Evolutionary conservation across 2,888 invertebrate genomes (phyloP), one percentile per base, ranked within the genome.

Genomic region (Anagyrus pseudococci): DNA sequence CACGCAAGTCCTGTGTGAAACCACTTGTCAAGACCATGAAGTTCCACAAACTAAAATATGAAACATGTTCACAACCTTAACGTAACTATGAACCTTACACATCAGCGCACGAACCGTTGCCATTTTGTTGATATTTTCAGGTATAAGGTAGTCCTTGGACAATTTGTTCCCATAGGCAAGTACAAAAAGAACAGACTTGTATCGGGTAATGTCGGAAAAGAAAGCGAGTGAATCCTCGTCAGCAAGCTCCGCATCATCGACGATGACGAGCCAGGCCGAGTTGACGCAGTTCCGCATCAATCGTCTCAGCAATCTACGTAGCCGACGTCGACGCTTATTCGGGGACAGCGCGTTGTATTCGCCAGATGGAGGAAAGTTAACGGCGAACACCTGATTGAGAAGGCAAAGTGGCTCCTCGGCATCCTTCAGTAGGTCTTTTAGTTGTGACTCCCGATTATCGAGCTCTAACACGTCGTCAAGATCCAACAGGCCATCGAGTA

Each of bases 1-100:
- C 89, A 89, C 0, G 86, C 86, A 1, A 89, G 75, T 1, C 85
- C 86, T 2, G 85, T 84, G 63, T 87, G 87, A 71, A 82, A 88
- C 83, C 84, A 84, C 59, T 84, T 84, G 63, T 86, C 85, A 19
- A 89, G 81, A 0, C 85, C 84, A 6, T 68, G 40, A 19, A 89
- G 71, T n/a, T 80, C 75, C 3, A 76, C 70, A 0, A 75, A 56
- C 79, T 79, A 26, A 52, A 61, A 50, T 19, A 22, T 47, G 4
- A 10, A 10, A 29, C 29, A 19, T 19, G 37, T 40, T 19, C 19
- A 44, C 33, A 58, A 19, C 26, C 8, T n/a, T 40, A 22, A 19
- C 20, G 17, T n/a, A 8, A 19, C 4, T 22, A 4, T 7, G 17
- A 46, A 7, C 29, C 4, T 7, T n/a, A 46, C 4, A 20, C 4